These are phyloP conservation scores for Macropis europaea DNA, from an alignment of 2,888 invertebrate species.

Conservation along the genomic window DNA sequence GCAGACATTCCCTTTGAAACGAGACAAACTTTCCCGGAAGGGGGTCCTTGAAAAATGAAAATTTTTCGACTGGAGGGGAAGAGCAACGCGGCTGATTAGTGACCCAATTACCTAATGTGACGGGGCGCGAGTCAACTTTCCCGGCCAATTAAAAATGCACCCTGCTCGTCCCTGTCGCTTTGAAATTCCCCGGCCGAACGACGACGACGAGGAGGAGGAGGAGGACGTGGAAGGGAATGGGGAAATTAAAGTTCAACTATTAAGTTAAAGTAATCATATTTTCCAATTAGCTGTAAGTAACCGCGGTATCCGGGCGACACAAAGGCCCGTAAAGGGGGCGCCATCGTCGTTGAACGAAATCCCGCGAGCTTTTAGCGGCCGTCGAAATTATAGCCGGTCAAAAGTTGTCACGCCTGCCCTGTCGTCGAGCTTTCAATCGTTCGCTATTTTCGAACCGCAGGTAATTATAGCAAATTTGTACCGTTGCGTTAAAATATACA, in stretches of 20 bases:
- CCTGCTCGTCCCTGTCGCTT: background rate
- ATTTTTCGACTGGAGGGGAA: background rate
- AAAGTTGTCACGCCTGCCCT: conserved; percentile 24
- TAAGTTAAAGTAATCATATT: too few relatives aligned
- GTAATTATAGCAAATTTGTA: too few relatives aligned
- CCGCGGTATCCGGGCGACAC: conserved; percentile 43
- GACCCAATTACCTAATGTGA: conserved; percentile 46
- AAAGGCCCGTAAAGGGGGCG: conserved; percentile 51
- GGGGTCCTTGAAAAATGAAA: conserved; percentile 8
- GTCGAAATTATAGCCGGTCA: conserved; percentile 64
- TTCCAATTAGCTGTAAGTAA: conserved; percentile 71
- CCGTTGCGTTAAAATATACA: too few relatives aligned
- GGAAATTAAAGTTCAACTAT: conserved; percentile 69
- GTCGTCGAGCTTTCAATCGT: too few relatives aligned
- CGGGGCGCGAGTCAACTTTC: conserved; percentile 5
- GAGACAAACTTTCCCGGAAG: background rate
- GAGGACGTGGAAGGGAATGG: too few relatives aligned
- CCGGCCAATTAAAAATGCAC: conserved; percentile 40
- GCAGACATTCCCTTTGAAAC: background rate
- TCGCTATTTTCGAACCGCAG: too few relatives aligned
- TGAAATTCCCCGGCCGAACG: conserved; percentile 28
- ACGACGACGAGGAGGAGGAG: background rate
- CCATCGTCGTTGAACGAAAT: conserved; percentile 66
- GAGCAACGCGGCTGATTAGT: conserved; percentile 31
- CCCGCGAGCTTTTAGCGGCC: conserved; percentile 72